Evolutionary conservation across 2,888 invertebrate species (phyloP).

Genomic region (Aphodius granarius): DNA sequence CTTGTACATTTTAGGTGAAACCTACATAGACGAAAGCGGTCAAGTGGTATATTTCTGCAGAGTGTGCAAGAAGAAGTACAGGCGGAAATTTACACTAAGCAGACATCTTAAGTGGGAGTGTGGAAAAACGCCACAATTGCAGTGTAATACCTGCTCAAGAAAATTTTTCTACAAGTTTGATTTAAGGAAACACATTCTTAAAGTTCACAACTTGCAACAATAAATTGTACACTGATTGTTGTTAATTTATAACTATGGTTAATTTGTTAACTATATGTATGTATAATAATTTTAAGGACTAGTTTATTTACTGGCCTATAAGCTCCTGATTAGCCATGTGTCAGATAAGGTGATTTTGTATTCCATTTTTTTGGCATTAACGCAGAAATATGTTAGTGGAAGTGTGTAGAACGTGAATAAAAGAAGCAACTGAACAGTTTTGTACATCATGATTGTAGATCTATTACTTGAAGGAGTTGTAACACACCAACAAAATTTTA

Average conservation of each 20-base stretch:
- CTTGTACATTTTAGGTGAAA: neutral
- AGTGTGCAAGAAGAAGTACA: constrained; percentile 15
- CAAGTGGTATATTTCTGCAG: neutral
- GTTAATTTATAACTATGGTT: neutral
- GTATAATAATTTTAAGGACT: no score
- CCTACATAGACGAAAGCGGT: neutral
- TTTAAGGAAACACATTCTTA: constrained; percentile 11
- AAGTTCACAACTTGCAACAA: neutral
- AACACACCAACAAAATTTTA: no score
- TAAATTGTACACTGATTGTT: neutral
- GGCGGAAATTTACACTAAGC: constrained; percentile 24
- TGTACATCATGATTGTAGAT: no score
- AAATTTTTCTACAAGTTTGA: constrained; percentile 15
- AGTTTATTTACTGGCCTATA: no score
- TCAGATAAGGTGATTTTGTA: no score
- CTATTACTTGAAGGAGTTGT: no score
- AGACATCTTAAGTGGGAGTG: constrained; percentile 22
- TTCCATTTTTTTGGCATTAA: no score
- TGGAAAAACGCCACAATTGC: constrained; percentile 14
- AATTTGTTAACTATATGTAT: no score
- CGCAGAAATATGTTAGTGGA: no score
- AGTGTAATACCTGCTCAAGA: constrained; percentile 16
- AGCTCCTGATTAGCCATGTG: no score
- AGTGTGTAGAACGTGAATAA: no score
- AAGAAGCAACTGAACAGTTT: no score